Evolutionary conservation across 2,113 vertebrate species (phyloP), one percentile per base, ranked within the genome.

Genomic region (Malurus alboscapulatus): DNA sequence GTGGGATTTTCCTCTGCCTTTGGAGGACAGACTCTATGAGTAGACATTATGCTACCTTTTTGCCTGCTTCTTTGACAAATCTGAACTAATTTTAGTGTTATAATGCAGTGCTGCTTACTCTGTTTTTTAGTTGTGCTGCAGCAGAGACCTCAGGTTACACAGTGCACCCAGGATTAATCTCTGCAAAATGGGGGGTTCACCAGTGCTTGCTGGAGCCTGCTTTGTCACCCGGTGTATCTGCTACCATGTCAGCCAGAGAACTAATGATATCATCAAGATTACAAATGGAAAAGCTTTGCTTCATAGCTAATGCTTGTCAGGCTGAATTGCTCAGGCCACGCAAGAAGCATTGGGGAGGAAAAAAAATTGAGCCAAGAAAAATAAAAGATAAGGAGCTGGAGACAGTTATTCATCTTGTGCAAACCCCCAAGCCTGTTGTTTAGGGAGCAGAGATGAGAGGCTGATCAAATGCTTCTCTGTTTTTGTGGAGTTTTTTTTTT

Each of bases 281-380:
- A 83, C 42, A 93, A 74, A 93, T 91, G 18, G 78, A 53, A 71
- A 85, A 79, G 67, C 66, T 94, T 55, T 71, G 42, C 63, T 89
- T 92, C 14, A 1, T 69, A 58, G 74, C 67, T 82, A 48, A 10
- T 25, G 18, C 55, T 91, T 84, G 57, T 92, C 69, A 75, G 57
- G 30, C 66, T 65, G 69, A 81, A 63, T 84, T 83, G 72, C 54
- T 91, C 34, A 5, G 66, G 38, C 66, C 55, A 30, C 0, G 1
- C 38, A 62, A 32, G 68, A 83, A 62, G 51, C 7, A 26, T 17
- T 76, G 75, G 80, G 47, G 42, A 94, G 63, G 68, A 45, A 83
- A 73, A 67, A 68, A 42, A 68, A 85, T 1, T 45, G 82, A 88
- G 63, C 55, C 29, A 59, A 69, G 75, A 68, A 87, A 82, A 82